Percentiles rank a stretch among this genome's conserved stretches.
phyloP scores from a whole-genome alignment of 2,888 invertebrate genomes.

The Synanthedon myopaeformis region DNA sequence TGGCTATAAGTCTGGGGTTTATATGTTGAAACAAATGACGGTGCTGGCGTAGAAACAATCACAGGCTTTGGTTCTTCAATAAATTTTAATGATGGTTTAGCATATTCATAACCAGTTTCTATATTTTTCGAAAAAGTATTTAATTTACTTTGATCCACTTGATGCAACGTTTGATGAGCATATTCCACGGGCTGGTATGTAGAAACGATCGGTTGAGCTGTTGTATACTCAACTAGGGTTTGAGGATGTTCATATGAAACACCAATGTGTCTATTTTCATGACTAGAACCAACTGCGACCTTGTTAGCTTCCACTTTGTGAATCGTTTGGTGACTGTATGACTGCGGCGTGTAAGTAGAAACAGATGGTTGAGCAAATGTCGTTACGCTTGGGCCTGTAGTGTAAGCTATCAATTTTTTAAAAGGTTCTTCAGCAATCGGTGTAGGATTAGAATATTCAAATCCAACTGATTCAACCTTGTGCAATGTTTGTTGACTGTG shows the following conservation, averaged over 20 bases:
- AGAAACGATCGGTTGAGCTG: constrained; percentile 27
- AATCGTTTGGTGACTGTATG: constrained; percentile 18
- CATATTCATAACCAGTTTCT: constrained; percentile 28
- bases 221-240: constrained; percentile 13
- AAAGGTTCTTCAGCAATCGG: constrained; percentile 52
- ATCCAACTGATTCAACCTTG: constrained; percentile 33
- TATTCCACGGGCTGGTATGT: constrained; percentile 40
- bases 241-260: constrained; percentile 15
- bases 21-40: constrained; percentile 31
- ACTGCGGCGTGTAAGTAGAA: constrained; percentile 11
- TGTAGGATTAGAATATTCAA: constrained; percentile 36
- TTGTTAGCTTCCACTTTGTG: constrained; percentile 26
- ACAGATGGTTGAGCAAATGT: constrained; percentile 34
- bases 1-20: constrained; percentile 45
- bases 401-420: constrained; percentile 51
- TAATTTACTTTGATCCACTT: constrained; percentile 35
- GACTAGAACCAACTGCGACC: background rate
- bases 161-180: constrained; percentile 41
- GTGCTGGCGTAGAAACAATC: constrained; percentile 29
- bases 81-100: constrained; percentile 29
- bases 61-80: constrained; percentile 30
- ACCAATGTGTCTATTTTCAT: background rate
- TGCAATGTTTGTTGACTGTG: constrained; percentile 47
- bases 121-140: constrained; percentile 25
- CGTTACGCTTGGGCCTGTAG: constrained; percentile 38